Conservation (phyloP, 2,113 vertebrate genomes). For the Tachuris rubrigastra region DNA sequence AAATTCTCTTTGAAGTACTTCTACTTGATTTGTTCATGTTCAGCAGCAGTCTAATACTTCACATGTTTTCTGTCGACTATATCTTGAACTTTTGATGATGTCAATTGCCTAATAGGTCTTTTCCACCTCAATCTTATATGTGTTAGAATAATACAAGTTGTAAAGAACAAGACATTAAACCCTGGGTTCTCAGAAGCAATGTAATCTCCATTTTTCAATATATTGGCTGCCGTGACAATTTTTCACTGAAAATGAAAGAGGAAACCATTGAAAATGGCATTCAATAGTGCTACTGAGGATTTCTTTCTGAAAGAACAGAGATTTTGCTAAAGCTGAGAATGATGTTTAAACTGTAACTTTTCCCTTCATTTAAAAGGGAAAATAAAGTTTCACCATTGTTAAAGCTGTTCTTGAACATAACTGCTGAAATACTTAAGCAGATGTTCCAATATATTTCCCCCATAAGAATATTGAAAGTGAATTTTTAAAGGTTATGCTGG, state of each 20-base stretch:
- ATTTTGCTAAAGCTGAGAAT: background rate
- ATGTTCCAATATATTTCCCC: background rate
- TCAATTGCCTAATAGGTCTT: background rate
- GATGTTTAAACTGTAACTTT: background rate
- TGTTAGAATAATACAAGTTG: background rate
- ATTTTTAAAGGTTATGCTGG: background rate
- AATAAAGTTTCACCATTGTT: background rate
- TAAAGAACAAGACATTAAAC: constrained; percentile 2
- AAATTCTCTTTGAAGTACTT: background rate
- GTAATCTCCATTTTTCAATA: constrained; percentile 23
- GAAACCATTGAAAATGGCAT: background rate
- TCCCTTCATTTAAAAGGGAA: background rate
- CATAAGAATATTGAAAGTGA: background rate
- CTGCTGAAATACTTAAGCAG: background rate
- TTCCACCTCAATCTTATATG: background rate
- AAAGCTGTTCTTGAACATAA: background rate
- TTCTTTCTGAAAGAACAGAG: background rate
- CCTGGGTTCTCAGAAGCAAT: background rate
- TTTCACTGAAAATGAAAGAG: background rate
- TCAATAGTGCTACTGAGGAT: background rate
- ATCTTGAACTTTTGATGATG: background rate
- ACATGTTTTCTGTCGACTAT: background rate
- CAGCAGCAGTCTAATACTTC: background rate
- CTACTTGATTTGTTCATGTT: background rate
- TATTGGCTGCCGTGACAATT: background rate